Evolutionary conservation across 2,797 vertebrate genomes (phyloP), one percentile per base, ranked within the genome.

Genomic region (Menidia menidia): DNA sequence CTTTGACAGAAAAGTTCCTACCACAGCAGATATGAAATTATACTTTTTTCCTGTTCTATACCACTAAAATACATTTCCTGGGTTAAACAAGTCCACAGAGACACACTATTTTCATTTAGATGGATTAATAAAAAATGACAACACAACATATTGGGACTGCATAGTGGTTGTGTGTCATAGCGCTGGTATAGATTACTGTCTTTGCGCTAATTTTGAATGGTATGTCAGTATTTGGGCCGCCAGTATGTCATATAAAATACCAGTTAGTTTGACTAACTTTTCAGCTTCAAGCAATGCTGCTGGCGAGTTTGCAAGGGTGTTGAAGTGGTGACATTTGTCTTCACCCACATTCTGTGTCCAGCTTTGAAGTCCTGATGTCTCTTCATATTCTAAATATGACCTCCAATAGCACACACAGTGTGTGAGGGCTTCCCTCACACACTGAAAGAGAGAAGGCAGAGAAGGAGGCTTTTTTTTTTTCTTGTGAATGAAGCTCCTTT

Each of bases 401-500:
- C 91, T 93, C 88, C 71, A 62, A 68, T 71, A 80, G 61, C 64
- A 78, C 63, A 78, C 64, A 54, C 11, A n/a, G 12, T 64, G 57
- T 93, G 89, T 89, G 89, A 87, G 92, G 72, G 71, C 71, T 90
- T 94, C 66, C 84, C 75, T 80, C 81, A 74, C 84, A 75, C 80
- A 80, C 75, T 73, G 78, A 90, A 82, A 75, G 70, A 81, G 66
- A 71, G 68, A 54, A 41, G 71, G 54, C 64, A 77, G 73, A 84
- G 71, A 66, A 85, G 80, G 79, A 87, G 84, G 87, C 78, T 91
- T 94, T 95, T 25, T 95, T 25, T 25, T 25, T 79, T 73, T 91
- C 89, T 88, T 87, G 90, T 93, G 94, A 96, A 95, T 94, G 93
- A 91, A 93, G 89, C 87, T 80, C 69, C 87, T 93, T 94, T 96